Percentiles rank a stretch among this genome's conserved stretches.
phyloP scores from a whole-genome alignment of 92 coral and sea anemone genomes.

The Epizoanthus illoricatus region DNA sequence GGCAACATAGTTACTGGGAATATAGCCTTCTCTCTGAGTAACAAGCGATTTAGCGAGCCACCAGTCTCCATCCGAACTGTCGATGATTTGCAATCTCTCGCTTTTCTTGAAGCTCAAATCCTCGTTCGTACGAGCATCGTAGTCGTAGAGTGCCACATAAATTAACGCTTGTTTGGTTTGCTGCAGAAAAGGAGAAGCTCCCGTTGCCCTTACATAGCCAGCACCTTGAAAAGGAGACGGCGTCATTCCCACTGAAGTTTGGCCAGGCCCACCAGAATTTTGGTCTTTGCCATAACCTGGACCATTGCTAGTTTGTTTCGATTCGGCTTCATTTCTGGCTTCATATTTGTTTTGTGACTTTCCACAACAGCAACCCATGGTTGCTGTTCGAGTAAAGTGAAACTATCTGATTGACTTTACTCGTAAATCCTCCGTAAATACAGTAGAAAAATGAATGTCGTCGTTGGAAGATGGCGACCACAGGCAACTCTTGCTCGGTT shows the following conservation, averaged over 20 bases:
- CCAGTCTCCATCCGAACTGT: constrained; percentile 99
- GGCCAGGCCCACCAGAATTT: constrained; percentile 21
- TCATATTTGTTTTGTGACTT: constrained; percentile 71
- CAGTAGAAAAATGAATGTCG: constrained; percentile 1
- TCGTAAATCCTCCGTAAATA: constrained; percentile 21
- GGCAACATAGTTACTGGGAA: constrained; percentile 98
- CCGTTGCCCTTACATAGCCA: constrained; percentile 33
- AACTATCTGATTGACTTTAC: constrained; percentile 16
- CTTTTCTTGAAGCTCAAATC: constrained; percentile 95
- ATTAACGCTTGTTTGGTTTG: constrained; percentile 58
- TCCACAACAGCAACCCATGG: constrained; percentile 99
- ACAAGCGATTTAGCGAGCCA: constrained; percentile 93
- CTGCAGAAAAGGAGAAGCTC: constrained; percentile 52
- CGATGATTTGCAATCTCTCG: constrained; percentile 92
- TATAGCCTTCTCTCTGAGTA: constrained; percentile 86
- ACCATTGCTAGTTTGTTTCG: constrained; percentile 54
- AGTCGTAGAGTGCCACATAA: constrained; percentile 94
- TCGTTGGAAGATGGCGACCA: constrained; percentile 27
- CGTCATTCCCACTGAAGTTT: constrained; percentile 26
- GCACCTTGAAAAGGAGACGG: constrained; percentile 42
- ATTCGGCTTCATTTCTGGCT: constrained; percentile 49
- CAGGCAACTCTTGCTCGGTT: not conserved
- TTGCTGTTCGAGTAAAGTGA: constrained; percentile 51
- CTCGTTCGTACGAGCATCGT: constrained; percentile 95
- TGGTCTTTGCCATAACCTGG: constrained; percentile 44